Percentiles rank a stretch among this genome's conserved stretches.
Conservation (phyloP, 30 jellyfish, hydroid and myxozoan species). For the Chrysaora quinquecirrha region DNA sequence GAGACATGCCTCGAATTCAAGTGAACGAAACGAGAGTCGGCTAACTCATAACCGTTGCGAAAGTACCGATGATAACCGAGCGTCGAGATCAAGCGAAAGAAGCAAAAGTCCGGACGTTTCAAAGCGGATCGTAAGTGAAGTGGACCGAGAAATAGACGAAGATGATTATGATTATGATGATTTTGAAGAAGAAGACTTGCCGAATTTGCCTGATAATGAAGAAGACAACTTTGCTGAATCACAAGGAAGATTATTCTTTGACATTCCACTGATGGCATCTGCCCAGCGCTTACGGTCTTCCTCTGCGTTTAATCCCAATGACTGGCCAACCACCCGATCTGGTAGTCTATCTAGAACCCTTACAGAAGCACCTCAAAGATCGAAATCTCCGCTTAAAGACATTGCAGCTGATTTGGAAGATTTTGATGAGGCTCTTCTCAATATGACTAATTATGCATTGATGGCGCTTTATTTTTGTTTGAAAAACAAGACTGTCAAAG, state of each 20-base stretch:
- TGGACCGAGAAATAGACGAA: constrained; percentile 28
- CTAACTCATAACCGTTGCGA: not conserved
- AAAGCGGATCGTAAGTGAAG: constrained; percentile 34
- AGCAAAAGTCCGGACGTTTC: constrained; percentile 19
- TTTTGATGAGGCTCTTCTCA: constrained; percentile 57
- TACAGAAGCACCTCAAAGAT: constrained; percentile 74
- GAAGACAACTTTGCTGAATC: constrained; percentile 41
- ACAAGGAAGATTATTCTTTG: constrained; percentile 55
- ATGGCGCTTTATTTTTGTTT: constrained; percentile 53
- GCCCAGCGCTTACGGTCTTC: constrained; percentile 61
- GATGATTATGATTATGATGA: constrained; percentile 60
- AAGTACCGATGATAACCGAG: not conserved
- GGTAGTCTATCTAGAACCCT: constrained; percentile 83
- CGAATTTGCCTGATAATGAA: constrained; percentile 52
- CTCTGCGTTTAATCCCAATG: constrained; percentile 54
- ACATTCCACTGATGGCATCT: constrained; percentile 56
- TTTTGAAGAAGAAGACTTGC: constrained; percentile 62
- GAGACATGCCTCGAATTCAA: too few species aligned
- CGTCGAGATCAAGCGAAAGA: constrained; percentile 23
- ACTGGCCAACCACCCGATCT: constrained; percentile 69
- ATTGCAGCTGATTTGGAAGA: constrained; percentile 57
- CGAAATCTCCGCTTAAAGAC: constrained; percentile 82
- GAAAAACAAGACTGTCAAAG: constrained; percentile 4
- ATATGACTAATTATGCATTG: constrained; percentile 73
- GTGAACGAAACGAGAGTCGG: not conserved